phyloP scores from a whole-genome alignment of 35 echinoderm and acorn worm genomes.

The Holothuria glaberrima region DNA sequence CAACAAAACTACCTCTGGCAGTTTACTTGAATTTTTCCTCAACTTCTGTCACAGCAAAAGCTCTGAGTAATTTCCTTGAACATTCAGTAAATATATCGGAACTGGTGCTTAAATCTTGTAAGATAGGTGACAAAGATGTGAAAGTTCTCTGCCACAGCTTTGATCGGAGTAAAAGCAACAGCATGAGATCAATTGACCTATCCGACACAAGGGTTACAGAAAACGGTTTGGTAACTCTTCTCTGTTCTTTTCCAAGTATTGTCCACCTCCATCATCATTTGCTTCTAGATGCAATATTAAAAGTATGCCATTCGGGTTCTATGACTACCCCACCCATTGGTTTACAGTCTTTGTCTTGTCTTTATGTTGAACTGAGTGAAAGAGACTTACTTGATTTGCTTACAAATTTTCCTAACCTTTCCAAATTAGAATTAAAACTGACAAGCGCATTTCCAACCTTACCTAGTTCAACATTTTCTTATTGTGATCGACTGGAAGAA shows the following conservation, averaged over 20 bases:
- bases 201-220: constrained; percentile 29
- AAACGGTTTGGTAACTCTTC: neutral
- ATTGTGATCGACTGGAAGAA: neutral
- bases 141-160: neutral
- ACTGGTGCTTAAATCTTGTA: constrained; percentile 22
- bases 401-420: neutral
- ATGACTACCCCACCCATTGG: neutral
- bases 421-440: constrained; percentile 9
- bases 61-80: neutral
- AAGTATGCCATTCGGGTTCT: neutral
- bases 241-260: neutral
- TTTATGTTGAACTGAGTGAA: constrained; percentile 11
- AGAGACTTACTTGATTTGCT: neutral
- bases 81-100: neutral
- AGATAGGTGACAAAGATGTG: neutral
- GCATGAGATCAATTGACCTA: constrained; percentile 1
- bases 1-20: neutral
- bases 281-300: constrained; percentile 11
- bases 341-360: constrained; percentile 6
- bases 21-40: constrained; percentile 11
- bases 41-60: neutral
- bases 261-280: constrained; percentile 4
- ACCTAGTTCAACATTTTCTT: neutral
- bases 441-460: neutral
- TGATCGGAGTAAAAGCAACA: neutral